Evolutionary conservation across 2,888 invertebrate species (phyloP).

Genomic region (Drosophila eohydei): DNA sequence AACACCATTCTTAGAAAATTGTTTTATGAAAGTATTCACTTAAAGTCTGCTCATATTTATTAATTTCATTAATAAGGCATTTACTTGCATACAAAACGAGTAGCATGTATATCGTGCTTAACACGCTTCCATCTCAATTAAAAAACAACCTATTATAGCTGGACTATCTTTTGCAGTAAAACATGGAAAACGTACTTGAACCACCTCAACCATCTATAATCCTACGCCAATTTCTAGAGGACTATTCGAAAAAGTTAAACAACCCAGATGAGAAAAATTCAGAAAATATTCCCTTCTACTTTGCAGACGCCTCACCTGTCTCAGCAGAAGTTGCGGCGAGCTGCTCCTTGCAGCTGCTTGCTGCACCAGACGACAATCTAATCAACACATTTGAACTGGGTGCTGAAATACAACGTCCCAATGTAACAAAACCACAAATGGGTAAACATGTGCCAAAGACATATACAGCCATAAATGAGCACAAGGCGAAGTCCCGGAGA

Average conservation of each 20-base stretch:
- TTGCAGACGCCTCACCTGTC: slow-evolving; percentile 40
- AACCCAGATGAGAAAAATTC: not conserved
- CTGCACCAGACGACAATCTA: slow-evolving; percentile 47
- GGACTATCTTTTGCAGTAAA: not conserved
- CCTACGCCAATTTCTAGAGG: slow-evolving; percentile 64
- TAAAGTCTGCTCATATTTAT: not conserved
- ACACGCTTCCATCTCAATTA: not conserved
- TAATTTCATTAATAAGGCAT: not conserved
- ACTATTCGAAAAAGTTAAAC: slow-evolving; percentile 56
- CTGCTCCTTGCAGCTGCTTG: slow-evolving; percentile 53
- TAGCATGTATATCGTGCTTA: not conserved
- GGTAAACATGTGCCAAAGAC: slow-evolving; percentile 39
- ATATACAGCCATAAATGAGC: slow-evolving; percentile 37
- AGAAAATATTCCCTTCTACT: slow-evolving; percentile 38
- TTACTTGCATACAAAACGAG: not conserved
- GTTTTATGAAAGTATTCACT: not conserved
- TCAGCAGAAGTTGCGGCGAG: slow-evolving; percentile 29
- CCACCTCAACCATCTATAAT: slow-evolving; percentile 56
- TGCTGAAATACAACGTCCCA: slow-evolving; percentile 34
- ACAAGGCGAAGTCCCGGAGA: slow-evolving; percentile 41
- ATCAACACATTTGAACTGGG: slow-evolving; percentile 42
- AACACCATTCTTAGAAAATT: not conserved
- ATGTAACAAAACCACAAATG: slow-evolving; percentile 11
- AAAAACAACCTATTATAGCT: no score
- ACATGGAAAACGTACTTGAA: slow-evolving; percentile 78